Evolutionary conservation across 2,113 vertebrate species (phyloP).

Genomic region (Oophaga pumilio): DNA sequence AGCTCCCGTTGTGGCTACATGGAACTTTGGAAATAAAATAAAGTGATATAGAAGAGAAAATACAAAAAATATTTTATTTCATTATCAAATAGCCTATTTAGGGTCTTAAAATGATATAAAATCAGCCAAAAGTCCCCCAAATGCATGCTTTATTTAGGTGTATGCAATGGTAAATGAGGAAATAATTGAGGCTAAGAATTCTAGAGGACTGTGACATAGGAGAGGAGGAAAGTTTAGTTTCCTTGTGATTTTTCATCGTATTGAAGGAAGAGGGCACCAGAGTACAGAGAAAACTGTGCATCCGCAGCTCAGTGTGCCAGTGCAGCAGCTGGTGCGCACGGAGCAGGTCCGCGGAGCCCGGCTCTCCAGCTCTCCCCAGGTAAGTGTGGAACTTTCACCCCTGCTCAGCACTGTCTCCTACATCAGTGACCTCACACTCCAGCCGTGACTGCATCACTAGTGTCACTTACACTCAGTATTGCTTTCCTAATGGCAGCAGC

Average conservation of each 20-base stretch:
- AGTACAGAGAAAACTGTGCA: constrained; percentile 73
- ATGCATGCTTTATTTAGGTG: neutral
- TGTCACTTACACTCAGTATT: neutral
- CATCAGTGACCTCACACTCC: neutral
- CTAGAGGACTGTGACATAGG: neutral
- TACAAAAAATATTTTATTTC: no score
- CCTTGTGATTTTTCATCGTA: constrained; percentile 81
- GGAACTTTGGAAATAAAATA: no score
- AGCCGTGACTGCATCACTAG: neutral
- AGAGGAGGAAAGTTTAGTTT: constrained; percentile 52
- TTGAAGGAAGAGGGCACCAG: constrained; percentile 88
- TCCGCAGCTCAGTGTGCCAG: constrained; percentile 66
- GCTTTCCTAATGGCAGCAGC: neutral
- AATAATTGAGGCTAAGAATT: neutral
- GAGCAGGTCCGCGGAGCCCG: constrained; percentile 70
- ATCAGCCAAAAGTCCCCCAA: no score
- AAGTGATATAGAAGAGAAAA: no score
- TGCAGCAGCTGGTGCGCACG: constrained; percentile 69
- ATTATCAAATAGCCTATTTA: no score
- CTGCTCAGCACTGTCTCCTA: neutral
- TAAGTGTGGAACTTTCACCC: constrained; percentile 66
- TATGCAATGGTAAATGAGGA: neutral
- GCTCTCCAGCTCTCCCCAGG: constrained; percentile 74
- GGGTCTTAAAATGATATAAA: no score
- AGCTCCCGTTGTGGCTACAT: no score